Base-by-base conservation (phyloP, 37 sponge, comb jelly and placozoan species). In the Halichondria panicea region DNA sequence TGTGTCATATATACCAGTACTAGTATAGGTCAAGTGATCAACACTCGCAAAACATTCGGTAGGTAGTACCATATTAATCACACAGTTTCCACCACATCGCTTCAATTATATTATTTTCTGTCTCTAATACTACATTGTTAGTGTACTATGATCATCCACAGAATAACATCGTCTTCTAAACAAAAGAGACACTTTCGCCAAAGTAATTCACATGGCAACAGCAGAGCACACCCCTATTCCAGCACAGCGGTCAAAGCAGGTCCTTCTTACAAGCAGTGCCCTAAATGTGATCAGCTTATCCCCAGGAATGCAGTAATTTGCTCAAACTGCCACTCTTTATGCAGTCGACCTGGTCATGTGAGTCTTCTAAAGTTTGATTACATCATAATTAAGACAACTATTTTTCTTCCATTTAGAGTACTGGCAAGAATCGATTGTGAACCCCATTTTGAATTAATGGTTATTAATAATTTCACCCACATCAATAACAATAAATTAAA, bases 231-330 rank as follows among this genome's bases (percentile, higher is more conserved):
- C n/a, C n/a, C n/a, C 15, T 63, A 28, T 30, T 34, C 64, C 31
- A 11, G n/a, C n/a, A n/a, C n/a, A n/a, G n/a, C n/a, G n/a, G 21
- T 39, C 13, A 76, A 63, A 24, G 63, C 76, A 12, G 63, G 76
- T 1, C 27, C 9, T 2, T 63, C 76, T 13, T 25, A 64, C 62
- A 76, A 76, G 65, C 52, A 28, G 2, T 76, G 76, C 50, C 76
- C 76, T 32, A 4, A 30, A 24, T 76, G 76, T 45, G 25, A 52
- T n/a, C 62, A 45, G 64, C 48, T 22, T 2, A 38, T 76, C 34
- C 50, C 76, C 6, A 63, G 76, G 64, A 76, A 76, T 64, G 65
- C 64, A 33, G 62, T 61, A 4, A 15, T 38, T 4, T 76, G 76
- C 64, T 52, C 64, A 28, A 21, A 33, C 62, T 76, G 76, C 34